These are phyloP conservation scores for Aelia acuminata DNA, from an alignment of 2,888 invertebrate genomes.

Conservation along the genomic window DNA sequence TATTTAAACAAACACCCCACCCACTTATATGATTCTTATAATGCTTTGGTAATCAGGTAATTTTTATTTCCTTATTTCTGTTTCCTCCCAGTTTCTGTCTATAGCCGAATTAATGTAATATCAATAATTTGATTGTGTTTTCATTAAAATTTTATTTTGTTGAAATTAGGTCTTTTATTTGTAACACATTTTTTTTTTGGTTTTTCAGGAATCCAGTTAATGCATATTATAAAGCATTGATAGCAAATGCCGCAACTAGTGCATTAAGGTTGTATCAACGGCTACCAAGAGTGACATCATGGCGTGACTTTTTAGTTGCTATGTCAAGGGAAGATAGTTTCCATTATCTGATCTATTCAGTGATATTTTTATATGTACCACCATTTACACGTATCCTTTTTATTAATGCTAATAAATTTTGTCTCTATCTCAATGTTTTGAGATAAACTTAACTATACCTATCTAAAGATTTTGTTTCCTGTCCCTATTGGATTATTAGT, in stretches of 20 bases:
- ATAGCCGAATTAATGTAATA: too few relatives aligned
- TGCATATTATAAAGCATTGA: constrained; percentile 90
- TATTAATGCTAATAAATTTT: not conserved
- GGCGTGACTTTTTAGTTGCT: constrained; percentile 84
- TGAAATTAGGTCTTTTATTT: not conserved
- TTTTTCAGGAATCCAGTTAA: constrained; percentile 80
- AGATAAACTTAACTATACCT: too few relatives aligned
- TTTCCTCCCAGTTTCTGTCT: too few relatives aligned
- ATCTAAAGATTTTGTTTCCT: too few relatives aligned
- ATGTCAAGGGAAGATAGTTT: constrained; percentile 93
- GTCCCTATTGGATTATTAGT: too few relatives aligned
- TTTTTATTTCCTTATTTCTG: too few relatives aligned
- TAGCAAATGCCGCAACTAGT: constrained; percentile 95
- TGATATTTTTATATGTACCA: constrained; percentile 92
- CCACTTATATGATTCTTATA: too few relatives aligned
- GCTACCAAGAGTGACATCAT: constrained; percentile 86
- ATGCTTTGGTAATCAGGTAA: too few relatives aligned
- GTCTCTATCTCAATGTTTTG: not conserved
- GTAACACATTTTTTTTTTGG: constrained; percentile 28
- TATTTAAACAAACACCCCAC: too few relatives aligned
- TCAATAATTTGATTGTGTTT: too few relatives aligned
- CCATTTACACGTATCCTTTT: constrained; percentile 91
- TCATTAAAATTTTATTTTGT: too few relatives aligned
- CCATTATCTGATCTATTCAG: constrained; percentile 95
- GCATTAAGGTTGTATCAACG: constrained; percentile 96